Evolutionary conservation across 2,888 invertebrate genomes (phyloP), one percentile per base, ranked within the genome.

Genomic region (Coenonympha arcania): DNA sequence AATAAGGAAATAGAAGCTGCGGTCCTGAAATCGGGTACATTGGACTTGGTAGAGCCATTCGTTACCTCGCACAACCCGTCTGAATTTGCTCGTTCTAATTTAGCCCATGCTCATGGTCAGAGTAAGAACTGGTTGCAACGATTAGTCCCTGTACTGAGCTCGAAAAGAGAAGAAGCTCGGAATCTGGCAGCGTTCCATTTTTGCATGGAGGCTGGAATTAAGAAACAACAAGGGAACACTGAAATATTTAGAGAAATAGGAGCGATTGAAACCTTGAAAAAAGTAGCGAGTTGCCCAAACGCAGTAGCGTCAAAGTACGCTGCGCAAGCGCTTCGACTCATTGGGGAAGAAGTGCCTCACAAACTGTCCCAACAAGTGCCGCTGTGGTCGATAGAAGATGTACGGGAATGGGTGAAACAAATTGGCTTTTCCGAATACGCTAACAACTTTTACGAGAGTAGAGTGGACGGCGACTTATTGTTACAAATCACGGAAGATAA

Each of bases 131-230:
- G 98, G 98, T 85, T 99, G 47, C 91, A 94, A 77, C 89, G 95
- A 63, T 87, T 99, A 58, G 95, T 99, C 3, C 98, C 98, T 1
- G 95, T 99, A 8, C 86, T 99, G 47, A 94, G 94, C 71, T 98
- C 98, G 31, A 95, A 97, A 71, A 88, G 98, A 54, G 96, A 98
- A 71, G 99, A 99, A 79, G 98, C 99, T 0, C 90, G 97, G 66
- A 97, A 96, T 73, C 84, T 99, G 63, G 99, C 98, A 3, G 98
- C 99, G 26, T 99, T 99, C 76, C 99, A 99, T 73, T 95, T 98
- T 76, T 98, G 98, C 71, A 98, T 99, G 97, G 99, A 99, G 80
- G 98, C 99, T 8, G 96, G 96, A 28, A 98, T 99, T 48, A 99
- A 99, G 76, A 95, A 96, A 65, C 93, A 93, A 64, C 96, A 96